Percentiles rank a stretch among this genome's conserved stretches.
Evolutionary conservation across 1,140 invertebrate species (phyloP).

Genomic region (Linepithema humile): DNA sequence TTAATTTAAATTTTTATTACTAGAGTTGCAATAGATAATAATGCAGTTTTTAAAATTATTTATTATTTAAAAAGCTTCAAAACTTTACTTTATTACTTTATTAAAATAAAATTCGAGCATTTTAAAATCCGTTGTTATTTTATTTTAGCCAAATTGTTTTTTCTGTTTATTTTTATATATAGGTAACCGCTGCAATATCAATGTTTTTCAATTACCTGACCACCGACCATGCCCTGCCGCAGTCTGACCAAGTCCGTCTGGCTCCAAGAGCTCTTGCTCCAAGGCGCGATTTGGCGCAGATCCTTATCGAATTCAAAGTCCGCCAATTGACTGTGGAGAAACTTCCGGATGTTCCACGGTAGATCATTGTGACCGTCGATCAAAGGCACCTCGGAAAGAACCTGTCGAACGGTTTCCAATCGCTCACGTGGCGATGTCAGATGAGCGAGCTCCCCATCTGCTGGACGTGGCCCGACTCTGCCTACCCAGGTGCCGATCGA

Average conservation of each 20-base stretch:
- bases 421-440: conserved; percentile 79
- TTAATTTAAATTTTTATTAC: too few relatives aligned
- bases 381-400: conserved; percentile 85
- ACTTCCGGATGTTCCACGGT: conserved; percentile 93
- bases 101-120: too few relatives aligned
- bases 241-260: conserved; percentile 91
- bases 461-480: conserved; percentile 76
- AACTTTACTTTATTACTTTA: too few relatives aligned
- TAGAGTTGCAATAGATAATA: too few relatives aligned
- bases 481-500: conserved; percentile 76
- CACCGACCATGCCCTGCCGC: conserved; percentile 90
- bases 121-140: neutral
- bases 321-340: conserved; percentile 90
- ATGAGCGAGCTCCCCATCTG: conserved; percentile 76
- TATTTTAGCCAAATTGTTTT: too few relatives aligned
- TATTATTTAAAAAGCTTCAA: too few relatives aligned
- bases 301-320: conserved; percentile 90
- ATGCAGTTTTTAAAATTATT: too few relatives aligned
- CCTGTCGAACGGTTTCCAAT: conserved; percentile 84
- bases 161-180: neutral
- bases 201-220: conserved; percentile 85
- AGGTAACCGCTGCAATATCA: neutral
- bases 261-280: conserved; percentile 91
- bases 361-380: conserved; percentile 92
- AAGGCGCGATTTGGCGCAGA: conserved; percentile 88